phyloP scores from a whole-genome alignment of 2,113 vertebrate genomes.

The Rostratula benghalensis region DNA sequence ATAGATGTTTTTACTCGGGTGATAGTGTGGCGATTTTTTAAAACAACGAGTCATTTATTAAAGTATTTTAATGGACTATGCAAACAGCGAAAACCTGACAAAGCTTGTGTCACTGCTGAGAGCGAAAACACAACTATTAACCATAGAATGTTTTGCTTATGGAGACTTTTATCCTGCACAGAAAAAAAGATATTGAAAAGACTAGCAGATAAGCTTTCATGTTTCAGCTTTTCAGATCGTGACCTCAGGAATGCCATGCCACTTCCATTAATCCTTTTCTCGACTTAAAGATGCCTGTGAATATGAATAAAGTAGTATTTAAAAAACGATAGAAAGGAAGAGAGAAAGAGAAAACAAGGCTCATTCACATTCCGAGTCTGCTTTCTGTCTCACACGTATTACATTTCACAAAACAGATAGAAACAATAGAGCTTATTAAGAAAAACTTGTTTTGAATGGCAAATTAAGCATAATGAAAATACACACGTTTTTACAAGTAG shows the following conservation, averaged over 20 bases:
- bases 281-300: not conserved
- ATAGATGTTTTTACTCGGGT: constrained; percentile 60
- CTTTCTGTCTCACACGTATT: constrained; percentile 82
- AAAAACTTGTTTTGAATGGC: constrained; percentile 81
- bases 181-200: constrained; percentile 19
- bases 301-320: constrained; percentile 37
- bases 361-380: constrained; percentile 80
- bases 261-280: constrained; percentile 32
- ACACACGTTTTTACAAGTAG: constrained; percentile 74
- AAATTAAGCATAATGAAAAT: constrained; percentile 77
- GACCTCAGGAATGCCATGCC: constrained; percentile 25
- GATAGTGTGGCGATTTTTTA: constrained; percentile 48
- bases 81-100: constrained; percentile 49
- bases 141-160: not conserved
- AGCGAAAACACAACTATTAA: constrained; percentile 54
- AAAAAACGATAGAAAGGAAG: not conserved
- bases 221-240: constrained; percentile 6
- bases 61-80: constrained; percentile 62
- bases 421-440: constrained; percentile 82
- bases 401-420: constrained; percentile 81
- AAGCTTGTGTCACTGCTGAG: constrained; percentile 56
- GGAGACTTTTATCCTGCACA: not conserved
- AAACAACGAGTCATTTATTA: constrained; percentile 30
- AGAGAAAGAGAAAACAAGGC: constrained; percentile 58
- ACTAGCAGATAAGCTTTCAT: not conserved